Percentiles rank a stretch among this genome's conserved stretches.
Evolutionary conservation across 2,888 invertebrate species (phyloP).

Genomic region (Andrena minutula): DNA sequence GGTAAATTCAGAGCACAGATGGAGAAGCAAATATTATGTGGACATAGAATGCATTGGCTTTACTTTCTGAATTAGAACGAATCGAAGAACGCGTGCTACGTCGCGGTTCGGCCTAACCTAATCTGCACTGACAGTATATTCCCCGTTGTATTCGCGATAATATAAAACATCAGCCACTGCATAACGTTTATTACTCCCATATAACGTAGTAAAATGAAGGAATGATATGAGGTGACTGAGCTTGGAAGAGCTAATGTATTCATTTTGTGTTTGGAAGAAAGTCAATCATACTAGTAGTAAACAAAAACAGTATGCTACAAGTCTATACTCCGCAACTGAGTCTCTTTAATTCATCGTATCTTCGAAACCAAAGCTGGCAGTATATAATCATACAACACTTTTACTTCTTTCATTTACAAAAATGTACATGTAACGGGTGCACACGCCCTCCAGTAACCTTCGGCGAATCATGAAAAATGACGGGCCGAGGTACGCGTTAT

Average conservation of each 20-base stretch:
- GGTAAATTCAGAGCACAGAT: neutral
- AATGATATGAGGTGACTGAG: too few relatives aligned
- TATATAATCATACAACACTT: too few relatives aligned
- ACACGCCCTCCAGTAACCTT: neutral
- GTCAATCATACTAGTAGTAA: too few relatives aligned
- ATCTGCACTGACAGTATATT: neutral
- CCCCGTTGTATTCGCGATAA: neutral
- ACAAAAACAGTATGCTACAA: too few relatives aligned
- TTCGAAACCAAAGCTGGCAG: too few relatives aligned
- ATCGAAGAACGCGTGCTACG: neutral
- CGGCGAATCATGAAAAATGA: conserved; percentile 20
- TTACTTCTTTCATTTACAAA: too few relatives aligned
- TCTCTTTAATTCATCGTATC: too few relatives aligned
- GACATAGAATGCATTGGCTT: neutral
- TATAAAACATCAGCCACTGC: neutral
- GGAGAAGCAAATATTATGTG: neutral
- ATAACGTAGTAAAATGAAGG: neutral
- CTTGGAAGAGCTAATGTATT: too few relatives aligned
- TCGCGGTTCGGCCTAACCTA: neutral
- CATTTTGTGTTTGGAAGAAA: too few relatives aligned
- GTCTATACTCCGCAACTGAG: too few relatives aligned
- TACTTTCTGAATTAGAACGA: neutral
- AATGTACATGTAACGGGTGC: neutral
- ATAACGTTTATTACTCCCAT: conserved; percentile 4
- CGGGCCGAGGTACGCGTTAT: conserved; percentile 8